These are phyloP conservation scores for Girardia tigrina DNA, from an alignment of 2,888 invertebrate genomes.

Conservation along the genomic window DNA sequence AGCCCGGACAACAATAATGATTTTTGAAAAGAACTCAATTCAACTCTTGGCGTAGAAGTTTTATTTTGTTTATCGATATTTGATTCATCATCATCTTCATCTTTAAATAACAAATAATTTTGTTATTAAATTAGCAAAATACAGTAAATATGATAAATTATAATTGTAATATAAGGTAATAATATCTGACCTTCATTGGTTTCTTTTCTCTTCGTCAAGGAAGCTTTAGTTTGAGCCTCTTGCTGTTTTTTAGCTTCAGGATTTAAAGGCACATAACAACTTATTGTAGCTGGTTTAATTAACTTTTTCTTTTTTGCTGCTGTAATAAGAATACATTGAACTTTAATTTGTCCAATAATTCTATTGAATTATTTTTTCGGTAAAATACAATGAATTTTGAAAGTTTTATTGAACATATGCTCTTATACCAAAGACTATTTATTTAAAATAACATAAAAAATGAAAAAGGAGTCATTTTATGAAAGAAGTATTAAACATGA, in stretches of 20 bases:
- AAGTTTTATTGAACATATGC: too few species aligned
- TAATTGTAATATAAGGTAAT: neutral
- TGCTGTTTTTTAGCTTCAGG: neutral
- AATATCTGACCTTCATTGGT: neutral
- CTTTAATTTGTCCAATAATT: too few species aligned
- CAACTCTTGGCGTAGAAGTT: neutral
- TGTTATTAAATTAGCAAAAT: neutral
- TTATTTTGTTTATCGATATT: constrained; percentile 6
- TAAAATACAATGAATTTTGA: too few species aligned
- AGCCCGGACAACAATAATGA: neutral
- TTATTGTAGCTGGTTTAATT: neutral
- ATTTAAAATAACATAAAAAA: too few species aligned
- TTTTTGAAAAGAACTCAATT: neutral
- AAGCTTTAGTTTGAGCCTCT: neutral
- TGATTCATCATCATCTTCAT: neutral
- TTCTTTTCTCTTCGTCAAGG: neutral
- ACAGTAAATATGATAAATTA: too few species aligned
- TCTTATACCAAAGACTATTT: too few species aligned
- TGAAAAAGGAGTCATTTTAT: too few species aligned
- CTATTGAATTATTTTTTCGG: too few species aligned
- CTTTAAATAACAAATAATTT: neutral
- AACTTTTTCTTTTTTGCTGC: constrained; percentile 17
- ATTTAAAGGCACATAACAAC: constrained; percentile 15
- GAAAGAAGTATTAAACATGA: too few species aligned
- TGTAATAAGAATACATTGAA: too few species aligned